Evolutionary conservation across 1,140 invertebrate genomes (phyloP), one percentile per base, ranked within the genome.

Genomic region (Trichonephila clavipes): DNA sequence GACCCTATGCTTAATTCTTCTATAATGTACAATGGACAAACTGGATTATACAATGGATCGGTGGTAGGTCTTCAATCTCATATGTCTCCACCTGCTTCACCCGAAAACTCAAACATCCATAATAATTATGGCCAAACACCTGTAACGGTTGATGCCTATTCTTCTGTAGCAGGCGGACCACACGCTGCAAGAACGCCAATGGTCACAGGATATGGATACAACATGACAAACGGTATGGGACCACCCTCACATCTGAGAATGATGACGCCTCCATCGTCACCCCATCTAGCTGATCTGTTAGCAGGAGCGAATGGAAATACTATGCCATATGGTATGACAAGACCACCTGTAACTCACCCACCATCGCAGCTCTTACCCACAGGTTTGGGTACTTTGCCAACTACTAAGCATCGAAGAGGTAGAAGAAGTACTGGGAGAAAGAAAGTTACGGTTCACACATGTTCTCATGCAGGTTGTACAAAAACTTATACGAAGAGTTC

Each of bases 401-500:
- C 89, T 7, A 94, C 89, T 10, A 95, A 95, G 44, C 88, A 86
- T n/a, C 59, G 95, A 12, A 94, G 96, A 16, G 96, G 96, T 21
- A 95, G 96, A 28, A 95, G 96, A 58, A 95, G 95, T 0, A 96
- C 96, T 95, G 96, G 96, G 12, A 96, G 95, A 44, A 96, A 96
- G 94, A 95, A 96, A 14, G 95, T 95, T 58, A 95, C 96, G 7
- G 96, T 96, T 24, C 97, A 97, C 95, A 97, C 96, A 1, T 97
- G 97, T 95, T 96, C 96, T 5, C 96, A 97, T 95, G 96, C 96
- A 0, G 97, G 97, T n/a, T 98, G 97, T 95, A 96, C 95, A 51
- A 98, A 98, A 95, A 97, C 96, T 3, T 98, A 97, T 95, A 97
- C 97, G 7, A 98, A 98, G 95, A 97, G 97, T 92, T 97, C 97